Evolutionary conservation across 1,140 invertebrate species (phyloP).

Genomic region (Philotrypesis tridentata): DNA sequence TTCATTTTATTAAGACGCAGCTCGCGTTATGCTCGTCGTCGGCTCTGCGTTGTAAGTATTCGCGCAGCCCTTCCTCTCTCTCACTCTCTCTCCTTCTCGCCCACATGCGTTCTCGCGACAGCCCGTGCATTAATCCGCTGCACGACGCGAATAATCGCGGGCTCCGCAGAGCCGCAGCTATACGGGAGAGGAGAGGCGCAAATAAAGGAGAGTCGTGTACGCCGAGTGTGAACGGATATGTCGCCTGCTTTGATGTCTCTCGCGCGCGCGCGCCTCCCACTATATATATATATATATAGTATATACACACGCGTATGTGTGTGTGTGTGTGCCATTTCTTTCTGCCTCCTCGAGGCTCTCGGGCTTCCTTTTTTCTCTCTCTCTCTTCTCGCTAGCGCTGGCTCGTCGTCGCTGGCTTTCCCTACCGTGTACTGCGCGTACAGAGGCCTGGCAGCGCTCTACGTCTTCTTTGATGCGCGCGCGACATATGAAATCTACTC

Average conservation of each 20-base stretch:
- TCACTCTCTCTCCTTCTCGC: neutral
- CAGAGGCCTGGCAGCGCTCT: no score
- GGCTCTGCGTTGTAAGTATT: neutral
- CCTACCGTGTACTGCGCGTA: no score
- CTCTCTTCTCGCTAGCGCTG: no score
- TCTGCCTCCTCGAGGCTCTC: neutral
- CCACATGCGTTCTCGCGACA: neutral
- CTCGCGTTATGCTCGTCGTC: conserved; percentile 60
- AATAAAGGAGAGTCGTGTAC: conserved; percentile 57
- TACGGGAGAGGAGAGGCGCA: conserved; percentile 48
- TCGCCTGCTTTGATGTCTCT: conserved; percentile 70
- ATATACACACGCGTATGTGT: no score
- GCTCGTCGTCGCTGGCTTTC: no score
- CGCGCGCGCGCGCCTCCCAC: conserved; percentile 2
- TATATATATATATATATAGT: no score
- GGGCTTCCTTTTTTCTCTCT: neutral
- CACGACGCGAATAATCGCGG: conserved; percentile 44
- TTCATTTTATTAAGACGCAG: conserved; percentile 69
- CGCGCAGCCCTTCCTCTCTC: neutral
- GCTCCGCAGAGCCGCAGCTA: neutral
- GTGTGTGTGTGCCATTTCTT: no score
- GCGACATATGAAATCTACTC: neutral
- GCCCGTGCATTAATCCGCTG: conserved; percentile 46
- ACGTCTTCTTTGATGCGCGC: neutral
- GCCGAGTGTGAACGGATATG: conserved; percentile 70